Evolutionary conservation across 2,888 invertebrate genomes (phyloP).

Genomic region (Anorthoa munda): DNA sequence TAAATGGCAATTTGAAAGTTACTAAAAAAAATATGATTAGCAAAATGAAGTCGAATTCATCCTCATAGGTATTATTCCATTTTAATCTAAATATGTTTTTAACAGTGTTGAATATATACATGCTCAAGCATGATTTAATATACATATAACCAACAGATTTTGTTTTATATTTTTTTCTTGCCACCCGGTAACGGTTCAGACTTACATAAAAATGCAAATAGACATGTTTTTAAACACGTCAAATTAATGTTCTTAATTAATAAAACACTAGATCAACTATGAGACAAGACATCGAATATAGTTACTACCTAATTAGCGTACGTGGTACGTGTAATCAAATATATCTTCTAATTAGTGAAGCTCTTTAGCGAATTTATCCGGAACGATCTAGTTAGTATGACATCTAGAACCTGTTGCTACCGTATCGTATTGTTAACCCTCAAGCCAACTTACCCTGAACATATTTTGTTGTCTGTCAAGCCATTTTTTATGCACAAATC

Average conservation of each 20-base stretch:
- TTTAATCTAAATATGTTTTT: not conserved
- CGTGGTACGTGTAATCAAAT: constrained; percentile 5
- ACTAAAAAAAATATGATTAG: not conserved
- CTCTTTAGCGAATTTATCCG: not conserved
- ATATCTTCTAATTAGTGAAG: constrained; percentile 13
- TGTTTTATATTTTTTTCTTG: not conserved
- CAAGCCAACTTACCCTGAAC: not conserved
- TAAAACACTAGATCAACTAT: not conserved
- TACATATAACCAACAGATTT: not conserved
- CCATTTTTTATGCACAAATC: constrained; percentile 14
- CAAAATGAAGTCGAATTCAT: not conserved
- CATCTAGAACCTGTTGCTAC: not conserved
- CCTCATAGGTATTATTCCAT: not conserved
- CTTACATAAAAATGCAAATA: constrained; percentile 8
- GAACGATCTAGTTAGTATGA: constrained; percentile 3
- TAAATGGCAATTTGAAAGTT: not conserved
- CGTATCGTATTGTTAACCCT: constrained; percentile 17
- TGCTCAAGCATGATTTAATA: too few species aligned
- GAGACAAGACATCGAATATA: not conserved
- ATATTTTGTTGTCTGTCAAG: constrained; percentile 7
- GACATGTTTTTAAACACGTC: not conserved
- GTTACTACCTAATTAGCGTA: not conserved
- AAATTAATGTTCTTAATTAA: constrained; percentile 6
- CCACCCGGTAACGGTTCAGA: not conserved
- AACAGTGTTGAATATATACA: not conserved